phyloP scores from a whole-genome alignment of 2,113 vertebrate genomes.

The Thermophis baileyi region DNA sequence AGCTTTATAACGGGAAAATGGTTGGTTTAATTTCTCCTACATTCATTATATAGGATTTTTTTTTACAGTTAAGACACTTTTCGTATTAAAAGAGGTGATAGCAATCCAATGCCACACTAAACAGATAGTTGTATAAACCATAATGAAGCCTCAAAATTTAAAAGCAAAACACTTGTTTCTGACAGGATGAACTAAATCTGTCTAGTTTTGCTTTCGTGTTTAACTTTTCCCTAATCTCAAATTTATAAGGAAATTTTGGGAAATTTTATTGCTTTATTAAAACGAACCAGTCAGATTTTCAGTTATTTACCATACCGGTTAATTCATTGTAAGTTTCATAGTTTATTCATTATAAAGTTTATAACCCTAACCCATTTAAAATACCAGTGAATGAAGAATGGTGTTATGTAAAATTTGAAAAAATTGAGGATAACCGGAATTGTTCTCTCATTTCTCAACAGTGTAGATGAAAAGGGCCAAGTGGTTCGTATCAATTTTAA shows the following conservation, averaged over 20 bases:
- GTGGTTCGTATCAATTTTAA: constrained; percentile 86
- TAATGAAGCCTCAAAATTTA: neutral
- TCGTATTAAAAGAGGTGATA: neutral
- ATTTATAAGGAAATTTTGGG: neutral
- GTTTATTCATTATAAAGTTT: neutral
- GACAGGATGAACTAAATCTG: neutral
- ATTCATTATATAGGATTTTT: neutral
- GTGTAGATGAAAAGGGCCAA: constrained; percentile 73
- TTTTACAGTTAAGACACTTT: neutral
- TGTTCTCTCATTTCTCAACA: constrained; percentile 55
- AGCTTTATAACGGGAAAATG: neutral
- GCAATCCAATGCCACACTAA: neutral
- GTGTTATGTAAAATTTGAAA: constrained; percentile 5
- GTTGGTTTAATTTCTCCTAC: neutral
- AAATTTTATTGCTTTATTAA: neutral
- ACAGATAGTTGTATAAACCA: neutral
- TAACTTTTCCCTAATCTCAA: neutral
- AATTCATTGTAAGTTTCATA: neutral
- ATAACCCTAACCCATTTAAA: neutral
- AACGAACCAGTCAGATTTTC: neutral
- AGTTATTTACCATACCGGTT: neutral
- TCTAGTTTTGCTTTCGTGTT: neutral
- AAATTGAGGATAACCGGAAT: neutral
- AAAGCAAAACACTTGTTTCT: neutral
- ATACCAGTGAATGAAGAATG: neutral